Conservation (phyloP, 2,797 vertebrate species). For the Cyclura pinguis region DNA sequence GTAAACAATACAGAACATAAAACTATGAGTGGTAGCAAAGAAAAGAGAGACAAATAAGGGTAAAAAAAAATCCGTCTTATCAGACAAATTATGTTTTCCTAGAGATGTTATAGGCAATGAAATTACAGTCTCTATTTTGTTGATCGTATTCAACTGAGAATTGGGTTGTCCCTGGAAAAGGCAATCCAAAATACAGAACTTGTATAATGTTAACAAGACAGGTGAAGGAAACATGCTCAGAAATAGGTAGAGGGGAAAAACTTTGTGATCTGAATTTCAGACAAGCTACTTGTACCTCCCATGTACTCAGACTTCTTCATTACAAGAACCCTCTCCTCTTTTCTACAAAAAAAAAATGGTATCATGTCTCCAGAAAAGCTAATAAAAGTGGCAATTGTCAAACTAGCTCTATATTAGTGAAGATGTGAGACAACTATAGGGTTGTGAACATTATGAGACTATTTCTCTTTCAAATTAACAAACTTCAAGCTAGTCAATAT, state of each 20-base stretch:
- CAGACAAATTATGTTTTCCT: neutral
- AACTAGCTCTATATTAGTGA: neutral
- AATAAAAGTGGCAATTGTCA: neutral
- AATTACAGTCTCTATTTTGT: neutral
- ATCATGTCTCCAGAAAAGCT: neutral
- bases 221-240: neutral
- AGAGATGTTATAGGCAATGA: neutral
- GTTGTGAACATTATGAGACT: neutral
- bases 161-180: conserved; percentile 28
- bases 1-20: conserved; percentile 37
- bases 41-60: conserved; percentile 53
- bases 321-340: neutral
- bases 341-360: neutral
- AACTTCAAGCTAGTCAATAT: neutral
- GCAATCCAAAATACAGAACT: neutral
- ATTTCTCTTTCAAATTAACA: neutral
- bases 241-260: neutral
- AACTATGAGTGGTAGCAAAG: conserved; percentile 49
- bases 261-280: neutral
- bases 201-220: conserved; percentile 2
- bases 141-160: conserved; percentile 28
- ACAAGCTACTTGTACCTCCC: neutral
- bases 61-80: conserved; percentile 15
- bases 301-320: neutral
- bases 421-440: neutral